phyloP scores from a whole-genome alignment of 1,140 invertebrate species.

The Hyposmocoma kahamanoa region DNA sequence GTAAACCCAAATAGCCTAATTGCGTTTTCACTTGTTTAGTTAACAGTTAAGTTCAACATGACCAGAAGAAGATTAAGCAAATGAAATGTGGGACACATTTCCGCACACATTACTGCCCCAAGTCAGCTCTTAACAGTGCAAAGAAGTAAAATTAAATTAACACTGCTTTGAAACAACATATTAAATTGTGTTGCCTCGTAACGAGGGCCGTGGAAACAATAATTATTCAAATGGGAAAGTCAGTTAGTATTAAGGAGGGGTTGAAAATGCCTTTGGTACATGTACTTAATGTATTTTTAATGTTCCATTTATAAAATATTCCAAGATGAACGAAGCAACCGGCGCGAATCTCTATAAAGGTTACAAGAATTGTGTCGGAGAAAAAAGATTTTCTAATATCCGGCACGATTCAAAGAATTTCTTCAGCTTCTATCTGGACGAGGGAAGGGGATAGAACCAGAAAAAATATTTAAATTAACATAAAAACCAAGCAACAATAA shows the following conservation, averaged over 20 bases:
- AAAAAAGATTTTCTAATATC: too few relatives aligned
- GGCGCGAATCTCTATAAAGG: not conserved
- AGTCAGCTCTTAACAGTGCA: not conserved
- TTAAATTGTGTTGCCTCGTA: not conserved
- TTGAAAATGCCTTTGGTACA: not conserved
- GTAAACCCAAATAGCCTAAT: not conserved
- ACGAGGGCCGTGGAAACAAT: conserved; percentile 5
- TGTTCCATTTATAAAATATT: conserved; percentile 13
- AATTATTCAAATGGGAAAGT: conserved; percentile 7
- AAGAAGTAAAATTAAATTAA: not conserved
- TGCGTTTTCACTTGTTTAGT: too few relatives aligned
- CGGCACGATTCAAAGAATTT: too few relatives aligned
- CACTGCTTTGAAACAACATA: not conserved
- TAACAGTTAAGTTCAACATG: too few relatives aligned
- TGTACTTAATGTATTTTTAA: conserved; percentile 19
- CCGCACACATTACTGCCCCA: too few relatives aligned
- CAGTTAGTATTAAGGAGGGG: conserved; percentile 3
- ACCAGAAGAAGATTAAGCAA: too few relatives aligned
- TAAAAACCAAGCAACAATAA: too few relatives aligned
- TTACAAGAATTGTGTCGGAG: not conserved
- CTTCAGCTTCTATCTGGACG: too few relatives aligned
- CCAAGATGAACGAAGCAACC: not conserved
- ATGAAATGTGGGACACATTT: too few relatives aligned
- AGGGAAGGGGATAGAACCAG: too few relatives aligned
- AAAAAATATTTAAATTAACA: too few relatives aligned